phyloP scores from a whole-genome alignment of 1,140 invertebrate species.

The Drosophila tropicalis region DNA sequence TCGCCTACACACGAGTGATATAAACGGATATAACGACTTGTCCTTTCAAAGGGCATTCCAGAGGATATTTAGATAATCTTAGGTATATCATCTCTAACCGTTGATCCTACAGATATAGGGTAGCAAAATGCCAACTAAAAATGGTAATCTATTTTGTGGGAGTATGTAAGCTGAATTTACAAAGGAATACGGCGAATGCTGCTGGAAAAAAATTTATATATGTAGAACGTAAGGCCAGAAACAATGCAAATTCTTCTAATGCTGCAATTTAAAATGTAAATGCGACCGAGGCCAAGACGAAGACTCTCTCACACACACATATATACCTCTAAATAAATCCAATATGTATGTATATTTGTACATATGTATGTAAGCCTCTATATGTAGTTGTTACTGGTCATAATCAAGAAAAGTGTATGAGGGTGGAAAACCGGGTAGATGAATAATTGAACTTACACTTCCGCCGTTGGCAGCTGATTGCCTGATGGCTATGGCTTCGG shows the following conservation, averaged over 20 bases:
- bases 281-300: conserved; percentile 66
- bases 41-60: too few relatives aligned
- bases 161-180: conserved; percentile 44
- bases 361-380: conserved; percentile 9
- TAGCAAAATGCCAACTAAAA: conserved; percentile 40
- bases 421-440: conserved; percentile 40
- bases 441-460: conserved; percentile 76
- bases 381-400: conserved; percentile 29
- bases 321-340: conserved; percentile 13
- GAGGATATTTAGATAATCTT: background rate
- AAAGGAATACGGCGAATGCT: conserved; percentile 48
- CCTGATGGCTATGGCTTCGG: conserved; percentile 23
- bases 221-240: conserved; percentile 52
- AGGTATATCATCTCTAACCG: background rate
- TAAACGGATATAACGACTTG: too few relatives aligned
- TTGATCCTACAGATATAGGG: background rate
- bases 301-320: conserved; percentile 47
- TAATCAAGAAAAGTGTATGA: conserved; percentile 37
- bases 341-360: conserved; percentile 30
- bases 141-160: conserved; percentile 41
- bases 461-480: conserved; percentile 70
- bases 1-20: too few relatives aligned
- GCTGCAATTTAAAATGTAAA: conserved; percentile 79
- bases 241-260: conserved; percentile 71
- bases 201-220: conserved; percentile 16